phyloP scores from a whole-genome alignment of 2,113 vertebrate genomes.

The Ramphastos sulfuratus region DNA sequence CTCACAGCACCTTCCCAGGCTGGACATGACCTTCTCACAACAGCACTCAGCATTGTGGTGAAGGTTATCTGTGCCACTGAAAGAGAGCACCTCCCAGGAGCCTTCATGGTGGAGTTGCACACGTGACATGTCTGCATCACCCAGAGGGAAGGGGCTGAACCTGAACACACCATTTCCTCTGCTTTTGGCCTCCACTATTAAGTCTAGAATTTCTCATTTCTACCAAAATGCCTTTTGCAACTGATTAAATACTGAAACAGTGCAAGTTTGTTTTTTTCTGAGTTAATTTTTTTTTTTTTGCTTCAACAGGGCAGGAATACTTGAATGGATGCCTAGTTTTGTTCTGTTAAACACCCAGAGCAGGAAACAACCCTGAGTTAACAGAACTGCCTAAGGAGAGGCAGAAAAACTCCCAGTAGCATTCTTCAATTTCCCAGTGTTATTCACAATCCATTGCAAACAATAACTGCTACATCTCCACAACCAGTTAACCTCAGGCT shows the following conservation, averaged over 20 bases:
- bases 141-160: neutral
- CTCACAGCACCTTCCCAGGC: neutral
- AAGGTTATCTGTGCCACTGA: rapidly evolving
- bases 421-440: neutral
- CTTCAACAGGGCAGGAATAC: neutral
- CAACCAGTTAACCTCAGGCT: neutral
- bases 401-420: neutral
- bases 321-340: neutral
- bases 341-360: neutral
- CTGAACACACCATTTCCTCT: neutral
- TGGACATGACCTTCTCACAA: neutral
- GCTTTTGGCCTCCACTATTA: neutral
- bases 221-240: neutral
- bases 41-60: rapidly evolving
- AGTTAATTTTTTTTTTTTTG: neutral
- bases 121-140: neutral
- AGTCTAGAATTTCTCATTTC: neutral
- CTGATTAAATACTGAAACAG: neutral
- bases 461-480: neutral
- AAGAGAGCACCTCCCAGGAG: neutral
- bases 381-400: neutral
- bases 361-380: neutral
- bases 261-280: neutral
- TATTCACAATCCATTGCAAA: neutral
- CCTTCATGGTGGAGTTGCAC: neutral